Conservation (phyloP, 2,797 vertebrate genomes). For the Crocidura indochinensis region DNA sequence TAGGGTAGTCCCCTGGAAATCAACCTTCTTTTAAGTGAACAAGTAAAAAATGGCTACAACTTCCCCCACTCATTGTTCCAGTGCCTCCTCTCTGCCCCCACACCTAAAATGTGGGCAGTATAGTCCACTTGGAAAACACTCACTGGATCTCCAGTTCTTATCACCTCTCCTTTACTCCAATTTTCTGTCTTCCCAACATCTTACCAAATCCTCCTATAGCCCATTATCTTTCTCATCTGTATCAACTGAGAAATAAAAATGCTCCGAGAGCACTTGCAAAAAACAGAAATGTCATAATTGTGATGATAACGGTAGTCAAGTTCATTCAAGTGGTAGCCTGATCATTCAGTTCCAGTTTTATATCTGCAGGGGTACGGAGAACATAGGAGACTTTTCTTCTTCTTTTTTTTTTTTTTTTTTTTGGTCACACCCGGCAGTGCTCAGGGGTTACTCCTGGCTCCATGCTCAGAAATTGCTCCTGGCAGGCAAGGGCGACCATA, state of each 20-base stretch:
- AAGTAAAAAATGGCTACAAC: too few species aligned
- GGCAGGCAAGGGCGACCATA: too few species aligned
- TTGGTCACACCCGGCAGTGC: too few species aligned
- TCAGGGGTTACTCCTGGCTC: too few species aligned
- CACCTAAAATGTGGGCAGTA: too few species aligned
- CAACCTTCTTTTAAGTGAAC: too few species aligned
- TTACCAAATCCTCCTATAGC: slow-evolving; percentile 46
- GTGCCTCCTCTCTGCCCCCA: too few species aligned
- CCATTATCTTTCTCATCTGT: background rate
- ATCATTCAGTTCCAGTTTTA: slow-evolving; percentile 41
- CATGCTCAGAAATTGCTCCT: too few species aligned
- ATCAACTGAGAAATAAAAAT: slow-evolving; percentile 21
- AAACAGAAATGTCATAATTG: background rate
- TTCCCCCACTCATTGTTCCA: too few species aligned
- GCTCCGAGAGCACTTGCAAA: background rate
- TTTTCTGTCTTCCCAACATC: background rate
- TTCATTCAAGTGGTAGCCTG: background rate
- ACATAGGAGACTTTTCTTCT: background rate
- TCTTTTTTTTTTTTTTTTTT: too few species aligned
- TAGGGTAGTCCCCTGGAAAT: too few species aligned
- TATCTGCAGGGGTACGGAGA: background rate
- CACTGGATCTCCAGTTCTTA: background rate
- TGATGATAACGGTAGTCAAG: background rate
- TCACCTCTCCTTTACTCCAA: slow-evolving; percentile 9
- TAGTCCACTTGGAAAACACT: background rate